These are phyloP conservation scores for Eupithecia subumbrata DNA, from an alignment of 2,888 invertebrate species.

Conservation along the genomic window DNA sequence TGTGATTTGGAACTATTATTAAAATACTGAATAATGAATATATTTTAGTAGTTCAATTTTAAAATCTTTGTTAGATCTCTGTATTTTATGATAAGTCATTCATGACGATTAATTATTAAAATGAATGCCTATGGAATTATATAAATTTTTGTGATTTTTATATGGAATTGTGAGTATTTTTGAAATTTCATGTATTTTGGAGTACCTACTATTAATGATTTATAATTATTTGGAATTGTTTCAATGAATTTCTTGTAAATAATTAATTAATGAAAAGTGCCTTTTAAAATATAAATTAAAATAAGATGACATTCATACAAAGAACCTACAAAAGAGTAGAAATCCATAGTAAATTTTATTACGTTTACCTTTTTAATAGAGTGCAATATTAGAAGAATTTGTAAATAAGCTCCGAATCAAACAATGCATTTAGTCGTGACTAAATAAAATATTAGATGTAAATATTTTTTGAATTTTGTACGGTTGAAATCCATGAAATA, in stretches of 20 bases:
- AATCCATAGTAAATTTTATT: not conserved
- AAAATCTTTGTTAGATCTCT: conserved; percentile 3
- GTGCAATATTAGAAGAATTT: conserved; percentile 51
- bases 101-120: not conserved
- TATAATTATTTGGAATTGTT: conserved; percentile 7
- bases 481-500: conserved; percentile 55
- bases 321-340: not conserved
- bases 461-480: conserved; percentile 62
- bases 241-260: conserved; percentile 15
- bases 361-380: conserved; percentile 10
- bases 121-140: conserved; percentile 3
- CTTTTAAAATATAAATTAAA: conserved; percentile 8
- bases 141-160: conserved; percentile 3
- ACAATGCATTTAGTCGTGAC: conserved; percentile 71
- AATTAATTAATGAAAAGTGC: conserved; percentile 16
- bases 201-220: not conserved
- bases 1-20: not conserved
- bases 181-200: not conserved
- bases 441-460: conserved; percentile 58
- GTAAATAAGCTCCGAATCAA: conserved; percentile 43
- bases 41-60: conserved; percentile 3
- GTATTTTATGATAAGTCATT: not conserved
- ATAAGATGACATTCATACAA: not conserved
- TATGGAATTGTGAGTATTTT: not conserved
- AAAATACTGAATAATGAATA: not conserved